Evolutionary conservation across 2,797 vertebrate species (phyloP), one percentile per base, ranked within the genome.

Genomic region (Eulemur coronatus): DNA sequence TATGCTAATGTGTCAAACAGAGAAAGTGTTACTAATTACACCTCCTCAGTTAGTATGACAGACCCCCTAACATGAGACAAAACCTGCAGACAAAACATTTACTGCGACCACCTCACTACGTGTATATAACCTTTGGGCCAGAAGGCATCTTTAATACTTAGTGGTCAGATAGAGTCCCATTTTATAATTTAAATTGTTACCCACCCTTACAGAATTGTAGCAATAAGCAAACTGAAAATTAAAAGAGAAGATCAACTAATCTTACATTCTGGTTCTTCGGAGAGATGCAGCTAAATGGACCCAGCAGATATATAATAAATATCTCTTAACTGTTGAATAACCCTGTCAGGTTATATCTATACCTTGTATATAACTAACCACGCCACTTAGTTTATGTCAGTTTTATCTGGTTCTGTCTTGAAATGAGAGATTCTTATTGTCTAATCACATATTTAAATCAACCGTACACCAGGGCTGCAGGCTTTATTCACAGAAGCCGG

Each of bases 331-430:
- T 33, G 72, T 10, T 57, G 33, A 93, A 72, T n/a, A 82, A 52
- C 59, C 18, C 2, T 18, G 28, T 84, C 75, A 50, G 52, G 20
- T 50, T 92, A 52, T 22, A 91, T 70, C 69, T 59, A 10, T 85
- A 50, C 2, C 7, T 26, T 63, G 46, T 20, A 38, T 63, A 81
- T 11, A 70, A 67, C 70, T 61, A 61, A 73, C 17, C 15, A 33
- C 1, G 13, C 46, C 2, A 35, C 10, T 63, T 11, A 7, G n/a
- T 80, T 89, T 76, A 76, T 8, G 20, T 91, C 84, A 43, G 38
- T 76, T 92, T 86, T 63, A 55, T 96, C 90, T 89, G n/a, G 57
- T 82, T 95, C 87, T 84, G 30, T 22, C 63, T 91, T 79, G 89
- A 97, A 86, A 92, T 52, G 3, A 76, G 50, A 81, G 46, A 75